These are phyloP conservation scores for Hedya salicella DNA, from an alignment of 2,888 invertebrate species.

Conservation along the genomic window DNA sequence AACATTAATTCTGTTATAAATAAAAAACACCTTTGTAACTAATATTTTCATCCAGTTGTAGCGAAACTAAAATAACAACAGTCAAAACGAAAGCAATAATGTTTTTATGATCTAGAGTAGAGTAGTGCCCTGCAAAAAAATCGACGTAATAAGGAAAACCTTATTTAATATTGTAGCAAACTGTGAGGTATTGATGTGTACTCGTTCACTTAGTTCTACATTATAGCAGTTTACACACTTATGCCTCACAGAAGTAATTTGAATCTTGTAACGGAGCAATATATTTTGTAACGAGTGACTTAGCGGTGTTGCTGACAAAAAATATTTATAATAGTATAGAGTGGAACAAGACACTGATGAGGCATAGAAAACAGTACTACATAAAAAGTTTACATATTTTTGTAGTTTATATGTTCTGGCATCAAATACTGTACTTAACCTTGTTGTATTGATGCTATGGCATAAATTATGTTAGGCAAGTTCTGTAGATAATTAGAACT, in stretches of 20 bases:
- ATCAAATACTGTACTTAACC: too few species aligned
- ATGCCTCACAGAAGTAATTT: neutral
- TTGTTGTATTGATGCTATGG: too few species aligned
- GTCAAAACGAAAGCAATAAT: too few species aligned
- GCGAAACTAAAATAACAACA: too few species aligned
- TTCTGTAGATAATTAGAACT: too few species aligned
- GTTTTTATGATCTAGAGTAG: too few species aligned
- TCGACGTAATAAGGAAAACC: neutral
- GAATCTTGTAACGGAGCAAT: neutral
- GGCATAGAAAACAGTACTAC: neutral
- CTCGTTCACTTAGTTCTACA: neutral
- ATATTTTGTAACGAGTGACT: neutral
- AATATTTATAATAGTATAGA: slow-evolving; percentile 8
- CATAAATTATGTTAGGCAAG: too few species aligned
- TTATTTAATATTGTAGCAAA: neutral
- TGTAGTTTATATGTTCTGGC: too few species aligned
- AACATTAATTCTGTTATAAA: too few species aligned
- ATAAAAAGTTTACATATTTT: too few species aligned
- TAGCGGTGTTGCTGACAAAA: slow-evolving; percentile 15
- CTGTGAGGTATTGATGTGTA: neutral
- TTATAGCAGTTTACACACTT: neutral
- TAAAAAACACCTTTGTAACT: too few species aligned
- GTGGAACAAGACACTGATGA: neutral
- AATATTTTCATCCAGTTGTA: too few species aligned
- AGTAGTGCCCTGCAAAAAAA: neutral